These are phyloP conservation scores for Amiota mariae DNA, from an alignment of 2,888 invertebrate species.

Conservation along the genomic window DNA sequence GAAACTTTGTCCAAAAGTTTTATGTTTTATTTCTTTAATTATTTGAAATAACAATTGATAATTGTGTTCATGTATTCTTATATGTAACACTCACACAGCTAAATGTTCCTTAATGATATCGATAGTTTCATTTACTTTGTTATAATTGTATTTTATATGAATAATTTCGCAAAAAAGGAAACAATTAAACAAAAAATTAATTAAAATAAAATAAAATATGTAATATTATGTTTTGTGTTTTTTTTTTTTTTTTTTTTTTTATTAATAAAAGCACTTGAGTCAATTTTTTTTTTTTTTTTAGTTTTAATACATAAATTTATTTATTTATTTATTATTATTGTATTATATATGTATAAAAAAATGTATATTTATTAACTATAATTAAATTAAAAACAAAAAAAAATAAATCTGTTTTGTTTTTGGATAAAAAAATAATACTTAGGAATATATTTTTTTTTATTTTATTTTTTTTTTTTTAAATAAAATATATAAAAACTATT, in stretches of 20 bases:
- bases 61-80: no score
- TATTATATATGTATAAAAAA: conserved; percentile 9
- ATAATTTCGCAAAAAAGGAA: no score
- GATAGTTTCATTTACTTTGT: no score
- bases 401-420: conserved; percentile 31
- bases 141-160: no score
- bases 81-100: no score
- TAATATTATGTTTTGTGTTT: background rate
- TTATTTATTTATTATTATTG: conserved; percentile 3
- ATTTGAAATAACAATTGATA: no score
- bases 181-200: background rate
- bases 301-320: conserved; percentile 16
- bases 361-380: conserved; percentile 18
- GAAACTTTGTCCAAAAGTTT: no score
- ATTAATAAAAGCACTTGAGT: background rate
- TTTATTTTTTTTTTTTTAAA: no score
- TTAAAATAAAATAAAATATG: background rate
- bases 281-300: background rate
- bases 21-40: no score
- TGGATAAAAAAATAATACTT: conserved; percentile 31
- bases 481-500: background rate
- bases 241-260: background rate
- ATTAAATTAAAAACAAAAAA: conserved; percentile 8
- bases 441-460: no score
- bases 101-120: no score